These are phyloP conservation scores for Leptinotarsa tumamoca DNA, from an alignment of 2,888 invertebrate genomes.

Conservation along the genomic window DNA sequence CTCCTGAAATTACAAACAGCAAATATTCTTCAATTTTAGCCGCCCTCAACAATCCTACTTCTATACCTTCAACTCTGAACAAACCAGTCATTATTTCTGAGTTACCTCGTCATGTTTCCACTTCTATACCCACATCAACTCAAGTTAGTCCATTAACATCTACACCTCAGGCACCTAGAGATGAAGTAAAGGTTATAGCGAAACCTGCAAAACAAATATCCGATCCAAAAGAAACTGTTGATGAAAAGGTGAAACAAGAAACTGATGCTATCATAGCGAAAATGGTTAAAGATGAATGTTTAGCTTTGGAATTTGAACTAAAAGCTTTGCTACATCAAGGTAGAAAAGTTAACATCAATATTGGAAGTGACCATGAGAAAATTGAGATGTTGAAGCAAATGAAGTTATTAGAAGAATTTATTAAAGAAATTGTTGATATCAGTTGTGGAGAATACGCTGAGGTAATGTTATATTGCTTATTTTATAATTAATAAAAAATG, in stretches of 20 bases:
- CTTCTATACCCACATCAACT: not conserved
- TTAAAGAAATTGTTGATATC: slow-evolving; percentile 73
- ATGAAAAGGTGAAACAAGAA: slow-evolving; percentile 52
- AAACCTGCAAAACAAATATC: slow-evolving; percentile 26
- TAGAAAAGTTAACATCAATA: slow-evolving; percentile 68
- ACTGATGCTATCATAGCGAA: slow-evolving; percentile 67
- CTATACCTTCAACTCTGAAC: slow-evolving; percentile 27
- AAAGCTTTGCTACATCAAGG: slow-evolving; percentile 72
- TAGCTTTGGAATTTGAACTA: slow-evolving; percentile 75
- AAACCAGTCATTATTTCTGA: slow-evolving; percentile 43
- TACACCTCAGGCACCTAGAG: not conserved
- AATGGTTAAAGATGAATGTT: slow-evolving; percentile 75
- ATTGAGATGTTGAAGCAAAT: slow-evolving; percentile 68
- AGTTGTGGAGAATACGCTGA: slow-evolving; percentile 73
- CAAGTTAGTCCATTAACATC: not conserved
- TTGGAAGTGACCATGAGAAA: slow-evolving; percentile 73
- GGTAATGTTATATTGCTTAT: slow-evolving; percentile 58
- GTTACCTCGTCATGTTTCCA: not conserved
- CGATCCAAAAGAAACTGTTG: slow-evolving; percentile 34
- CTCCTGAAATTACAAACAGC: slow-evolving; percentile 20
- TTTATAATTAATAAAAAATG: not conserved
- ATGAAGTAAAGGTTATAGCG: slow-evolving; percentile 23
- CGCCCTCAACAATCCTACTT: slow-evolving; percentile 40
- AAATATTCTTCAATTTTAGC: slow-evolving; percentile 49
- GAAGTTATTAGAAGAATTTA: slow-evolving; percentile 71